Conservation (phyloP, 2,113 vertebrate species). For the Mastomys natalensis region DNA sequence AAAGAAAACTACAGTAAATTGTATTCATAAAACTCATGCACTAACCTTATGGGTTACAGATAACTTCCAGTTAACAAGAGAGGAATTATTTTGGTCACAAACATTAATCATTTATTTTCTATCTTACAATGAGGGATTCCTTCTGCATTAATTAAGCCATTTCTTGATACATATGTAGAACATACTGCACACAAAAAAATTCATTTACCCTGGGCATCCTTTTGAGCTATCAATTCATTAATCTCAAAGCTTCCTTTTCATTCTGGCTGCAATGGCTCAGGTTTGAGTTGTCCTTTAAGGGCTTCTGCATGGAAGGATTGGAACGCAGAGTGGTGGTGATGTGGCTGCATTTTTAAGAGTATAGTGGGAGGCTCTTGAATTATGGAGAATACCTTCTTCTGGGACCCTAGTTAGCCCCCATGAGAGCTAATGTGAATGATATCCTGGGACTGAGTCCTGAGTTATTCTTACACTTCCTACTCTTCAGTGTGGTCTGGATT, state of each 20-base stretch:
- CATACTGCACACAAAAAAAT: background rate
- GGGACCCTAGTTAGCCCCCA: background rate
- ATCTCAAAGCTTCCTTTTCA: background rate
- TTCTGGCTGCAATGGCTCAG: background rate
- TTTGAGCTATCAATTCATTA: background rate
- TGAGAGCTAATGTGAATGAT: background rate
- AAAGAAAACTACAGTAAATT: slow-evolving; percentile 7
- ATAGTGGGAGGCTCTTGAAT: background rate
- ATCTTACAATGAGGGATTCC: background rate
- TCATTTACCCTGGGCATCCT: background rate
- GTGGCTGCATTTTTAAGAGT: background rate
- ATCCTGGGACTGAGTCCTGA: background rate
- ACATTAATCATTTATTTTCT: background rate
- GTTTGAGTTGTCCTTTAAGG: background rate
- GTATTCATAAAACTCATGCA: background rate
- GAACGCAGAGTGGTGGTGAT: too few relatives aligned
- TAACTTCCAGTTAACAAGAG: background rate
- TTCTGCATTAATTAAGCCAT: background rate
- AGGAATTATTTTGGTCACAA: slow-evolving; percentile 38
- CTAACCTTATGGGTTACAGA: background rate
- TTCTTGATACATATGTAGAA: slow-evolving; percentile 2
- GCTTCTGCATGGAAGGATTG: too few relatives aligned
- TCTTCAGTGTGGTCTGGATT: background rate
- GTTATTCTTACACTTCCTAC: background rate
- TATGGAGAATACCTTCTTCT: too few relatives aligned